Evolutionary conservation across 2,113 vertebrate species (phyloP).

Genomic region (Megaptera novaeangliae): DNA sequence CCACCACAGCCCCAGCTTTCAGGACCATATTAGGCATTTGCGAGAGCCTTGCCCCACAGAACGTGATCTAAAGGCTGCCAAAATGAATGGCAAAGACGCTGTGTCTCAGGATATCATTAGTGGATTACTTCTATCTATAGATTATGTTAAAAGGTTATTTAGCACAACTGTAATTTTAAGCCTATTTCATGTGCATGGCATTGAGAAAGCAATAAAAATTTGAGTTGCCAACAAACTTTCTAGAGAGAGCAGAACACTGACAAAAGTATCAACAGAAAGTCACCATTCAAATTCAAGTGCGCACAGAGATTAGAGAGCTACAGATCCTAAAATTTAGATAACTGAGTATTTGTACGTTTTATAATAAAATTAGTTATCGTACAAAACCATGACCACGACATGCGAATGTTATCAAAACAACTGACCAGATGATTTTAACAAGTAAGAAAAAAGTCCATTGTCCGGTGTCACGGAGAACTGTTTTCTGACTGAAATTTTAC

Average conservation of each 20-base stretch:
- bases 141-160: slow-evolving; percentile 48
- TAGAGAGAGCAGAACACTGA: background rate
- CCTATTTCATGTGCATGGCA: slow-evolving; percentile 3
- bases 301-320: background rate
- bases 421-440: slow-evolving; percentile 17
- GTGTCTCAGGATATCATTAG: slow-evolving; percentile 18
- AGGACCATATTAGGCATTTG: slow-evolving; percentile 38
- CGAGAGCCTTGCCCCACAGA: background rate
- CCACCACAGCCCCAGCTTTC: background rate
- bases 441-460: slow-evolving; percentile 36
- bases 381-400: background rate
- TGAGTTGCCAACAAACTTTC: background rate
- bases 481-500: background rate
- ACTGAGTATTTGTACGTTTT: background rate
- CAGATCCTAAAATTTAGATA: background rate
- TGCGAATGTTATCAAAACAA: background rate
- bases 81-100: background rate
- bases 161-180: slow-evolving; percentile 50
- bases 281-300: background rate
- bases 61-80: slow-evolving; percentile 19
- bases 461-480: background rate
- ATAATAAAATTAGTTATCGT: background rate
- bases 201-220: slow-evolving; percentile 37
- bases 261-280: slow-evolving; percentile 1
- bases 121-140: slow-evolving; percentile 50